phyloP scores from a whole-genome alignment of 2,797 vertebrate species.

The Cyclopterus lumpus region DNA sequence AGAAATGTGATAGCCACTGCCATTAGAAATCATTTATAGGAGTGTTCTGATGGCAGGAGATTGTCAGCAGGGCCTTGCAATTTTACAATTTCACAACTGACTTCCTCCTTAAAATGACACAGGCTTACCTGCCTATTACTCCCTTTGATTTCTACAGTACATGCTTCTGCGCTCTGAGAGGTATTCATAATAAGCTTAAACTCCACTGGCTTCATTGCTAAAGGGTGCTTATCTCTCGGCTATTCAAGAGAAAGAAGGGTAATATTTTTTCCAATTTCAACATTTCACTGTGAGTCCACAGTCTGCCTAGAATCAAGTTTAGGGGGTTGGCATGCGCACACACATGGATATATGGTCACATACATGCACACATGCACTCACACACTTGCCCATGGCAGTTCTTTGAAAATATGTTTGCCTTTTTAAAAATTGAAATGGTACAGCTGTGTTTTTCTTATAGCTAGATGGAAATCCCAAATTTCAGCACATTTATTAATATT shows the following conservation, averaged over 20 bases:
- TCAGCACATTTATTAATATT: conserved; percentile 79
- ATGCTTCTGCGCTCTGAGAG: conserved; percentile 83
- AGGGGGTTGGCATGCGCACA: conserved; percentile 53
- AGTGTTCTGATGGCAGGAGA: conserved; percentile 77
- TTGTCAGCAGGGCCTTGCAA: conserved; percentile 78
- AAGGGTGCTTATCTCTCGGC: conserved; percentile 84
- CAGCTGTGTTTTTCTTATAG: conserved; percentile 62
- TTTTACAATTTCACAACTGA: conserved; percentile 87
- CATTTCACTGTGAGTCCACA: conserved; percentile 76
- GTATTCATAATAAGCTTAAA: conserved; percentile 87
- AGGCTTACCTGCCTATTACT: conserved; percentile 83
- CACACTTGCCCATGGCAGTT: conserved; percentile 27
- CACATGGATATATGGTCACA: conserved; percentile 34
- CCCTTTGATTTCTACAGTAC: conserved; percentile 84
- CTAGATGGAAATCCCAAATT: conserved; percentile 61
- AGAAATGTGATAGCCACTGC: conserved; percentile 76
- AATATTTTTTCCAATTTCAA: conserved; percentile 85
- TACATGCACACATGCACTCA: conserved; percentile 16
- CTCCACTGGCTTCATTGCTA: conserved; percentile 81
- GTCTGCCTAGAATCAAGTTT: conserved; percentile 64
- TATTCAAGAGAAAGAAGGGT: conserved; percentile 82
- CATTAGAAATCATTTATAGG: conserved; percentile 80
- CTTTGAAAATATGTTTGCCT: conserved; percentile 62
- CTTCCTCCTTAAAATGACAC: conserved; percentile 86
- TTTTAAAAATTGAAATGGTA: conserved; percentile 64